phyloP scores from a whole-genome alignment of 2,113 vertebrate genomes.

The Panthera uncia region DNA sequence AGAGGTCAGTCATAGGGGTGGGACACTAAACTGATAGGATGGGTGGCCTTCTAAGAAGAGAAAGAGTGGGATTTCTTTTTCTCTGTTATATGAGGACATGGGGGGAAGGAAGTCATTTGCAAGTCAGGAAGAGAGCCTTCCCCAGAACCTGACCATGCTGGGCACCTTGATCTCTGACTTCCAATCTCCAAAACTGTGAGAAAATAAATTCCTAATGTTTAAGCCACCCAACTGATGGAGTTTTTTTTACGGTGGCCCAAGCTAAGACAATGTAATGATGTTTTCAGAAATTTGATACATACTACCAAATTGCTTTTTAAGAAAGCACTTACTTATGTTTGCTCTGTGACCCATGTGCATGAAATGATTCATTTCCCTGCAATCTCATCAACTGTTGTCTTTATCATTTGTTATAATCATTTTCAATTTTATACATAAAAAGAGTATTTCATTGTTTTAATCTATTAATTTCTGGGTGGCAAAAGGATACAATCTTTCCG shows the following conservation, averaged over 20 bases:
- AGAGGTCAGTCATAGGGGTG: neutral
- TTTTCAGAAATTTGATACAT: neutral
- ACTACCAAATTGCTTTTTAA: neutral
- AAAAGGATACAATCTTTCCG: neutral
- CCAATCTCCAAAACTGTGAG: neutral
- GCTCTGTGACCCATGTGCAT: neutral
- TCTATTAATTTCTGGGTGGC: neutral
- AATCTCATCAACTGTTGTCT: neutral
- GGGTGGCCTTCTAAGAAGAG: neutral
- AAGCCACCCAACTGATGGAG: neutral
- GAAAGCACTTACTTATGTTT: neutral
- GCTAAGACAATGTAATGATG: neutral
- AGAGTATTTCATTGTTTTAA: neutral
- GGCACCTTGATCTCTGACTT: neutral
- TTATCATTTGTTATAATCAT: neutral
- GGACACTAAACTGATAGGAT: neutral
- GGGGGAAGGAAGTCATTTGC: neutral
- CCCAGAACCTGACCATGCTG: neutral
- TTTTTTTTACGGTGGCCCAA: neutral
- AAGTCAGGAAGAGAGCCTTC: neutral
- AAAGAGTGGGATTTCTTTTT: neutral
- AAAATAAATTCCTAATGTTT: neutral
- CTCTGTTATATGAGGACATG: neutral
- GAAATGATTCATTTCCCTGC: neutral
- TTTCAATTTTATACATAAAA: conserved; percentile 17